A percentile compares a stretch with the other conserved stretches of the same genome.
phyloP scores from a whole-genome alignment of 1,140 invertebrate species.

The Piezodorus guildinii region DNA sequence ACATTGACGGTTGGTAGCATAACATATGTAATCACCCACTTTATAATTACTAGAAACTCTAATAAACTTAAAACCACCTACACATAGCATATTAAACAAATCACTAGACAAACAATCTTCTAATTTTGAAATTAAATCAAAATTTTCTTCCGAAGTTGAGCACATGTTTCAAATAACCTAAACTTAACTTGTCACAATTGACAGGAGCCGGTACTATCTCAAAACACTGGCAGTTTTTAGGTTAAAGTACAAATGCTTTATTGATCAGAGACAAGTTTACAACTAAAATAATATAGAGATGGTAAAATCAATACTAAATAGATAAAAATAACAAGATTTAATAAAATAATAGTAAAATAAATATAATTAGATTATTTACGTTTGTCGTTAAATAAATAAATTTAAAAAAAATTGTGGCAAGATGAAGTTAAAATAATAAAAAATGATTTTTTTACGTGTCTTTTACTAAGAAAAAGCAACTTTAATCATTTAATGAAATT shows the following conservation, averaged over 20 bases:
- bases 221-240: background rate
- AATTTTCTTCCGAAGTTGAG: background rate
- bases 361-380: too few species aligned
- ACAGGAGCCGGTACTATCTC: slow-evolving; percentile 4
- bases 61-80: background rate
- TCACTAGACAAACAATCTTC: background rate
- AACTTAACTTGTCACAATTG: background rate
- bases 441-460: too few species aligned
- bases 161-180: slow-evolving; percentile 17
- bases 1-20: slow-evolving; percentile 1
- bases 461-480: too few species aligned
- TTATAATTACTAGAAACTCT: background rate
- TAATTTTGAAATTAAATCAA: background rate
- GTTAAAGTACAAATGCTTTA: too few species aligned
- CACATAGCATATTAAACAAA: background rate
- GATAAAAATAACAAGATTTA: too few species aligned
- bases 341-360: too few species aligned
- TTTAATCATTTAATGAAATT: background rate
- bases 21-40: slow-evolving; percentile 3
- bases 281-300: too few species aligned
- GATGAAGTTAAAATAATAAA: too few species aligned
- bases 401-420: too few species aligned
- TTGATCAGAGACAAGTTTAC: too few species aligned
- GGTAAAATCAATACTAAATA: too few species aligned
- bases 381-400: too few species aligned